phyloP scores from a whole-genome alignment of 2,888 invertebrate genomes.

The Ametastegia equiseti region DNA sequence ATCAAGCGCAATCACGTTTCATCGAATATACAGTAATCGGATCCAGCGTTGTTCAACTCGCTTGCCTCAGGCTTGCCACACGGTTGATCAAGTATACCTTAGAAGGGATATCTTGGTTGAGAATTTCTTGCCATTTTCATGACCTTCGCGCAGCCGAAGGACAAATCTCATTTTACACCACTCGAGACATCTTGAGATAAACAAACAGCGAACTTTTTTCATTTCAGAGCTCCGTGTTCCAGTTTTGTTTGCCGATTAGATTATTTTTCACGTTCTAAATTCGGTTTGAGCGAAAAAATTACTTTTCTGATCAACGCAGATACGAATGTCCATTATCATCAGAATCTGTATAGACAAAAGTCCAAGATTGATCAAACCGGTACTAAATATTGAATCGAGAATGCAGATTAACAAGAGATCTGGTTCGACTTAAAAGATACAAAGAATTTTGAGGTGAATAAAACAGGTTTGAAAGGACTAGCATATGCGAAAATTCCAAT shows the following conservation, averaged over 20 bases:
- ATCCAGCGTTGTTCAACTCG: conserved; percentile 4
- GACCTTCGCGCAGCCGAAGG: not conserved
- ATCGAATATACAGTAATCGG: not conserved
- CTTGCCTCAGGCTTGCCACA: not conserved
- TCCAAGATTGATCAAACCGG: not conserved
- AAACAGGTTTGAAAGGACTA: conserved; percentile 3
- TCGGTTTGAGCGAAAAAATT: too few relatives aligned
- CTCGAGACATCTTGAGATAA: not conserved
- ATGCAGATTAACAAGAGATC: not conserved
- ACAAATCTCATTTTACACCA: not conserved
- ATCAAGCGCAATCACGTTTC: not conserved
- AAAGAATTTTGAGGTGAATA: not conserved
- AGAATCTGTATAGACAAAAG: too few relatives aligned
- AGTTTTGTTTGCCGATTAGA: not conserved
- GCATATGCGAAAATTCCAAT: not conserved
- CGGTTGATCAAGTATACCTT: not conserved
- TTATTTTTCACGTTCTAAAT: too few relatives aligned
- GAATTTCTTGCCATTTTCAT: not conserved
- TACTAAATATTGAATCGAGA: not conserved
- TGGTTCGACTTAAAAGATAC: not conserved
- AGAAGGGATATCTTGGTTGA: not conserved
- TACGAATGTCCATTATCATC: too few relatives aligned
- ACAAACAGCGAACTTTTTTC: not conserved
- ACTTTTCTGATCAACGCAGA: too few relatives aligned
- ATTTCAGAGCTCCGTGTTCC: not conserved